Base-by-base conservation (phyloP, 1,140 invertebrate genomes). In the Drosophila nannoptera region DNA sequence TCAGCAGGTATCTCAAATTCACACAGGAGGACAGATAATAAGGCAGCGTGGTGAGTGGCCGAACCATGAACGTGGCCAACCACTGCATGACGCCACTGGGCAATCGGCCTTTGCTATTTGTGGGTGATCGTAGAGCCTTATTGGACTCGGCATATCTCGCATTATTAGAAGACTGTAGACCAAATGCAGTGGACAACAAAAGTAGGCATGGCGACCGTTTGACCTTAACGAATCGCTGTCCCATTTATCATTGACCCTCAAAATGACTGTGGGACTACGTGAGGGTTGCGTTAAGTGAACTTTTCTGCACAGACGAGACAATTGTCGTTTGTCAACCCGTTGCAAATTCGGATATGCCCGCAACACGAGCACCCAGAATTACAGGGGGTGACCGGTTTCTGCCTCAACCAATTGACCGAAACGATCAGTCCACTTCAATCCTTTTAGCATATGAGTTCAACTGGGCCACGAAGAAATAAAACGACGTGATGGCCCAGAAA, bases 311-410 rank as follows among this genome's bases (percentile, higher is more conserved):
- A 76, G 31, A 0, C 54, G n/a, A 4, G 35, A 40, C 35, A 76
- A 11, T 4, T 46, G 33, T 9, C 35, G 5, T 0, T 53, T 9
- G 12, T 61, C 56, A 1, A 61, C 6, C 7, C 66, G 73, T 0
- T 67, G 45, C 52, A 76, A 29, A 1, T 7, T 58, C 12, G 74
- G 72, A 53, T 43, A 46, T 0, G 49, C 16, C 16, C 63, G 72
- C 35, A 7, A 14, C 7, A 65, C 52, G 14, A 76, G 60, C 14
- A 76, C 22, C 74, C 74, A 76, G 33, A 75, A 67, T 22, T 74
- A 29, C 11, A 76, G 36, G 8, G 70, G 12, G n/a, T 54, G 33
- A 2, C 46, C 32, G 9, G 16, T 16, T 8, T 31, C 56, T 3
- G 35, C 32, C 0, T 33, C 5, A 1, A 16, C 40, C 14, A 29